Conservation (phyloP, 2,797 vertebrate genomes). For the Lacerta bilineata region DNA sequence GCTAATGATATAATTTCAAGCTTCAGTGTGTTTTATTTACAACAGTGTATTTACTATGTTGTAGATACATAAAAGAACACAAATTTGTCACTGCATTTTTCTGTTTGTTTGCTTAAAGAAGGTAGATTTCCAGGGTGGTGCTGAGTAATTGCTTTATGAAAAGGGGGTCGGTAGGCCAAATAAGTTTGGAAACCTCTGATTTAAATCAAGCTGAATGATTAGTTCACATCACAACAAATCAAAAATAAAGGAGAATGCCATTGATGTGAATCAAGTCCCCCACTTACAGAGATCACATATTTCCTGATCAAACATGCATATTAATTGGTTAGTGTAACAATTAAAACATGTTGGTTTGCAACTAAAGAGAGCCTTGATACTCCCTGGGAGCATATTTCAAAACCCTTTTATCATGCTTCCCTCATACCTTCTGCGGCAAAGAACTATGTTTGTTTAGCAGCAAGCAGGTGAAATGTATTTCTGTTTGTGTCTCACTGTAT, state of each 20-base stretch:
- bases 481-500: neutral
- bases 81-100: no score
- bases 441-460: neutral
- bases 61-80: no score
- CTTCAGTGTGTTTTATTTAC: no score
- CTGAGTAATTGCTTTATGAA: no score
- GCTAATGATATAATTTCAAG: no score
- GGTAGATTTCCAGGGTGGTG: no score
- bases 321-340: neutral
- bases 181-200: no score
- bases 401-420: neutral
- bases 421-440: neutral
- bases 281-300: neutral
- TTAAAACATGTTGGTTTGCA: neutral
- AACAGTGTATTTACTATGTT: no score
- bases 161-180: no score
- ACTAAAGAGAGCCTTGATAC: slow-evolving; percentile 8
- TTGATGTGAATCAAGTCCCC: neutral
- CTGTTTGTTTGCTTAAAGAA: no score
- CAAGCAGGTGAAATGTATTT: neutral
- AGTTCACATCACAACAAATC: no score
- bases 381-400: neutral
- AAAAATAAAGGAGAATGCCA: neutral
- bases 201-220: no score
- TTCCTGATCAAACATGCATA: slow-evolving; percentile 8